Conservation (phyloP, 2,113 vertebrate species). For the Mormyrus iriodes region DNA sequence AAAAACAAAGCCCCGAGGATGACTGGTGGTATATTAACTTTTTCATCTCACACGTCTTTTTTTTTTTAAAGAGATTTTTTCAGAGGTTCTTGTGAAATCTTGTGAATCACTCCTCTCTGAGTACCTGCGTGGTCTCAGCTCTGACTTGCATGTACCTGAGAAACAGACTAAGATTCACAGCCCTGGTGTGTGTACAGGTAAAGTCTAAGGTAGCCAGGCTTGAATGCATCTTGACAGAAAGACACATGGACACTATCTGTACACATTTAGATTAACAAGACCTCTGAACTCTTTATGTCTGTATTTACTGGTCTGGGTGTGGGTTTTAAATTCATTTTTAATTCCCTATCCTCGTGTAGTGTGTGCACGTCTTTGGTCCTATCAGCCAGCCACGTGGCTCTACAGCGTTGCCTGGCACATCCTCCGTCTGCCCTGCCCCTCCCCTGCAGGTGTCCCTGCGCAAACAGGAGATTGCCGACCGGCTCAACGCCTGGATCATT, state of each 20-base stretch:
- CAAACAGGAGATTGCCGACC: constrained; percentile 80
- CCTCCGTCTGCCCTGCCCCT: background rate
- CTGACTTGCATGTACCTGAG: background rate
- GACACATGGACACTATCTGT: background rate
- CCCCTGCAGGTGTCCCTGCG: constrained; percentile 70
- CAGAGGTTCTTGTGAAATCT: background rate
- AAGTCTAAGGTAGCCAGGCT: background rate
- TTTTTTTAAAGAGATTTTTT: background rate
- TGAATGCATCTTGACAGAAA: background rate
- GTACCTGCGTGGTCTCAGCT: background rate
- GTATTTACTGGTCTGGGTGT: background rate
- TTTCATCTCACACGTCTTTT: background rate
- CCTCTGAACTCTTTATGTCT: background rate
- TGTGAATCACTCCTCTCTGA: background rate
- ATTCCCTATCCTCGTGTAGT: background rate
- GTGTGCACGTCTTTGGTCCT: background rate
- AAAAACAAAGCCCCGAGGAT: background rate
- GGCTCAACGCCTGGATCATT: constrained; percentile 78
- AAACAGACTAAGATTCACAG: background rate
- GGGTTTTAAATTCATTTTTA: background rate
- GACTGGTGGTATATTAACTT: background rate
- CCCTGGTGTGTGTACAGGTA: background rate
- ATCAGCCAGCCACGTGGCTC: background rate
- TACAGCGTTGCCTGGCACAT: background rate
- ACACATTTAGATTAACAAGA: background rate